These are phyloP conservation scores for Eretmocerus hayati DNA, from an alignment of 2,888 invertebrate genomes.

Conservation along the genomic window DNA sequence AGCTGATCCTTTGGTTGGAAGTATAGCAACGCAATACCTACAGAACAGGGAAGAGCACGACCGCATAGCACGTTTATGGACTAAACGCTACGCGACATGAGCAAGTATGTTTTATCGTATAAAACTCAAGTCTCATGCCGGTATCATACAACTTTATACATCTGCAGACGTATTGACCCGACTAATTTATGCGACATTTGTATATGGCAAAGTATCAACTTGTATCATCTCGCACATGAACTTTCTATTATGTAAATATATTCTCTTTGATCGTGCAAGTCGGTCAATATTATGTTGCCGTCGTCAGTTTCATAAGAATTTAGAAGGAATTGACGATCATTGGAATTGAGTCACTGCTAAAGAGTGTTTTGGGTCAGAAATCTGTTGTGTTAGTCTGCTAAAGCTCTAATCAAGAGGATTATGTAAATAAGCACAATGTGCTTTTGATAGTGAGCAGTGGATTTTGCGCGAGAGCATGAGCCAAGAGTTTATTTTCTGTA, in stretches of 20 bases:
- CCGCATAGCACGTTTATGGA: conserved; percentile 96
- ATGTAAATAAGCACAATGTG: conserved; percentile 16
- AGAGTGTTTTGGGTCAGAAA: too few species aligned
- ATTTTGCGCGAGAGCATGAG: conserved; percentile 19
- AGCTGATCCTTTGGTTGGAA: conserved; percentile 96
- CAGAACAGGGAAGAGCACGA: conserved; percentile 97
- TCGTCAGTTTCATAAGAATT: too few species aligned
- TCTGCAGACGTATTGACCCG: too few species aligned
- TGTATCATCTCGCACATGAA: too few species aligned
- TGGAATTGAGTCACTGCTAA: too few species aligned
- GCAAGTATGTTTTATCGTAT: conserved; percentile 23
- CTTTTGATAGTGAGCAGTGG: conserved; percentile 18
- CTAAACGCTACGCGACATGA: conserved; percentile 95
- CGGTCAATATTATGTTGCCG: too few species aligned
- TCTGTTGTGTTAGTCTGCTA: too few species aligned
- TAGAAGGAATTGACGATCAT: too few species aligned
- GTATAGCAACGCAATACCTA: conserved; percentile 96
- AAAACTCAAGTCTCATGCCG: conserved; percentile 38
- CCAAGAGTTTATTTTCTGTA: conserved; percentile 20
- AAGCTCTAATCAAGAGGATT: conserved; percentile 7
- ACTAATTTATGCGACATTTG: conserved; percentile 22
- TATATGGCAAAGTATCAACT: too few species aligned
- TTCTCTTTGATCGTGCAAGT: too few species aligned
- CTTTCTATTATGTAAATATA: too few species aligned
- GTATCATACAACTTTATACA: conserved; percentile 27